Percentiles rank a stretch among this genome's conserved stretches.
phyloP scores from a whole-genome alignment of 2,113 vertebrate genomes.

The chimpanzee (Pan troglodytes) region NHGRI_mPanTro3-v2.1_pri NC_072401.2:183269001-183269500 shows the following conservation, averaged over 20 bases:
- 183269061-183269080: not conserved
- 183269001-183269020: not conserved
- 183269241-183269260: slow-evolving; percentile 51
- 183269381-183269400: not conserved
- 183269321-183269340: not conserved
- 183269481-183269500: not conserved
- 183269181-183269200: slow-evolving; percentile 44
- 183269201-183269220: slow-evolving; percentile 62
- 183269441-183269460: not conserved
- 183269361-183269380: not conserved
- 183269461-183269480: not conserved
- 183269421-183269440: not conserved
- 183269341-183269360: not conserved
- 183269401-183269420: not conserved
- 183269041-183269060: slow-evolving; percentile 18
- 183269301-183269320: not conserved
- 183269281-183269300: slow-evolving; percentile 9
- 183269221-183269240: slow-evolving; percentile 43
- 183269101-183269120: not conserved
- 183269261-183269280: slow-evolving; percentile 8
- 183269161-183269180: slow-evolving; percentile 32
- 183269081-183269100: slow-evolving; percentile 4
- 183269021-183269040: not conserved
- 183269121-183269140: slow-evolving; percentile 8
- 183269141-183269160: slow-evolving; percentile 9